Evolutionary conservation across 92 coral and sea anemone genomes (phyloP).

Genomic region (Porites evermanni): DNA sequence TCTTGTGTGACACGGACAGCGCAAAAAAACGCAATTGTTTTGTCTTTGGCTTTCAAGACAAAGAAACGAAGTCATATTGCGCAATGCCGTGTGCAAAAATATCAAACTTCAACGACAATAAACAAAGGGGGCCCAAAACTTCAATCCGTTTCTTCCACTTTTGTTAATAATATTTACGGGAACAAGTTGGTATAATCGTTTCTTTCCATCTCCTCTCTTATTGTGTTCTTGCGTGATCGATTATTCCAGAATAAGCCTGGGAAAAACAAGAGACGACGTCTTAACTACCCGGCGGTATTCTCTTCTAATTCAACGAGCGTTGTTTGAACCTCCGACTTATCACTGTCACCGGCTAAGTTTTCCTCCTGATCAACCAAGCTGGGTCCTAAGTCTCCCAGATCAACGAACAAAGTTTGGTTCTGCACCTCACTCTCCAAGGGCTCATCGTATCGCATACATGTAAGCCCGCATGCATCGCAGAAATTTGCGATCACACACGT

Average conservation of each 20-base stretch:
- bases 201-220: neutral
- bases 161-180: neutral
- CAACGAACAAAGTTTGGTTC: constrained; percentile 35
- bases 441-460: constrained; percentile 13
- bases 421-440: neutral
- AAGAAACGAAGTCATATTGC: constrained; percentile 13
- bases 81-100: constrained; percentile 1
- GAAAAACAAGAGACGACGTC: too few relatives aligned
- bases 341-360: neutral
- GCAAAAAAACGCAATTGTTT: neutral
- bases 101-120: constrained; percentile 9
- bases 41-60: neutral
- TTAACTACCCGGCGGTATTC: neutral
- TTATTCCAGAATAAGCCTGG: too few relatives aligned
- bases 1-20: neutral
- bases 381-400: constrained; percentile 44
- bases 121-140: neutral
- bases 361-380: neutral
- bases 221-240: constrained; percentile 4
- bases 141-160: neutral
- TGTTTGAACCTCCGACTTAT: neutral
- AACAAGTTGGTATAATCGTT: neutral
- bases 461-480: constrained; percentile 48
- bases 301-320: constrained; percentile 10
- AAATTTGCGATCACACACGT: constrained; percentile 44